Conservation (phyloP, 2,113 vertebrate species). For the Cyanocitta stelleri region DNA sequence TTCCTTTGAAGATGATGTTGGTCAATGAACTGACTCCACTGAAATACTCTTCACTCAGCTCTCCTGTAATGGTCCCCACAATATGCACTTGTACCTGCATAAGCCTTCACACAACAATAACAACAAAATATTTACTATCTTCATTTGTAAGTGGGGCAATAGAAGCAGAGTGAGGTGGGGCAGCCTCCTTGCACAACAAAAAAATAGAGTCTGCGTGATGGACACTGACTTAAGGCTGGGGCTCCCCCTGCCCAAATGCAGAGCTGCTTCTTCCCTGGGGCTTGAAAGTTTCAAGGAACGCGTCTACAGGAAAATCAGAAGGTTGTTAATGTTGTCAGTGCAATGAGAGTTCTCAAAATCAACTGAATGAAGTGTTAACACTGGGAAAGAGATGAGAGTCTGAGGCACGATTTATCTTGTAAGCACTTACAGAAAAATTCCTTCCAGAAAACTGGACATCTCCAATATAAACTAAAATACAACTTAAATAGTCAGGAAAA, state of each 20-base stretch:
- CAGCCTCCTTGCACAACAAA: neutral
- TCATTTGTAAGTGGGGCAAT: neutral
- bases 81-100: neutral
- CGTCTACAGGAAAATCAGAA: neutral
- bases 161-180: neutral
- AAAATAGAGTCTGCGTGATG: neutral
- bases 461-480: neutral
- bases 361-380: neutral
- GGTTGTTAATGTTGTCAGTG: neutral
- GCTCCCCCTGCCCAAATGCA: rapidly evolving
- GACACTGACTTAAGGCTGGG: neutral
- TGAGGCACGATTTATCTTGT: neutral
- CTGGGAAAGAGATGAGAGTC: neutral
- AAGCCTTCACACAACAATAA: neutral
- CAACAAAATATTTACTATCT: neutral
- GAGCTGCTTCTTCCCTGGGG: neutral
- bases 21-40: neutral
- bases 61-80: neutral
- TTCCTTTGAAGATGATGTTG: neutral
- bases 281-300: neutral
- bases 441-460: neutral
- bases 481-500: neutral
- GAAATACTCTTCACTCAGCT: neutral
- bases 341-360: neutral
- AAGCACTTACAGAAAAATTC: neutral